These are phyloP conservation scores for Drosophila melanica DNA, from an alignment of 1,140 invertebrate genomes.

Conservation along the genomic window DNA sequence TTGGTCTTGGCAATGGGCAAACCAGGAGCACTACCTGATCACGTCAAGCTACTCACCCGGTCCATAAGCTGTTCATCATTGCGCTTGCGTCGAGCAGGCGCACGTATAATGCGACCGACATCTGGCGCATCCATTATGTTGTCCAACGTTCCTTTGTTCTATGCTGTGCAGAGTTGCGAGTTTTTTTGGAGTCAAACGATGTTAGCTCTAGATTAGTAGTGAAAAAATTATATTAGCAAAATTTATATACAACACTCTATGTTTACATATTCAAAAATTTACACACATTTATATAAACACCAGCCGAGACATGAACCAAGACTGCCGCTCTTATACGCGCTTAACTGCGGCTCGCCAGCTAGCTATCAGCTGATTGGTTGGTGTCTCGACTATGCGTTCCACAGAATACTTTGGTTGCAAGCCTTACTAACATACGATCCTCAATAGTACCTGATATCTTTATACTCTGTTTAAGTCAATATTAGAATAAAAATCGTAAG, in stretches of 20 bases:
- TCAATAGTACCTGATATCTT: neutral
- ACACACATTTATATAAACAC: neutral
- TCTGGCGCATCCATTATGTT: conserved; percentile 73
- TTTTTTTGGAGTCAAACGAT: too few relatives aligned
- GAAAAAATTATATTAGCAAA: too few relatives aligned
- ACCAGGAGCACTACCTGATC: neutral
- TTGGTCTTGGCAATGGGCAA: neutral
- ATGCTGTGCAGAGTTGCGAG: neutral
- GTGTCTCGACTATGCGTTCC: conserved; percentile 9
- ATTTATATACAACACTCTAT: too few relatives aligned
- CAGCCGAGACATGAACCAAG: conserved; percentile 25
- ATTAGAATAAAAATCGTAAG: neutral
- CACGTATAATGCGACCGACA: conserved; percentile 74
- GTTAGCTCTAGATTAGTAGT: too few relatives aligned
- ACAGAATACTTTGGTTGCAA: conserved; percentile 9
- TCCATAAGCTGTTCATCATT: conserved; percentile 79
- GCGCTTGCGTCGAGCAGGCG: conserved; percentile 73
- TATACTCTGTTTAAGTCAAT: too few relatives aligned
- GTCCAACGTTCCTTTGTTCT: neutral
- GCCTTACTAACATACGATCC: conserved; percentile 19
- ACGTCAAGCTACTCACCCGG: conserved; percentile 61
- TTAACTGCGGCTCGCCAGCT: neutral
- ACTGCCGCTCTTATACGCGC: conserved; percentile 3
- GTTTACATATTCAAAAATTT: too few relatives aligned
- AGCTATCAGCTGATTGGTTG: conserved; percentile 2